These are phyloP conservation scores for Procambarus clarkii DNA, from an alignment of 1,140 invertebrate genomes.

Conservation along the genomic window DNA sequence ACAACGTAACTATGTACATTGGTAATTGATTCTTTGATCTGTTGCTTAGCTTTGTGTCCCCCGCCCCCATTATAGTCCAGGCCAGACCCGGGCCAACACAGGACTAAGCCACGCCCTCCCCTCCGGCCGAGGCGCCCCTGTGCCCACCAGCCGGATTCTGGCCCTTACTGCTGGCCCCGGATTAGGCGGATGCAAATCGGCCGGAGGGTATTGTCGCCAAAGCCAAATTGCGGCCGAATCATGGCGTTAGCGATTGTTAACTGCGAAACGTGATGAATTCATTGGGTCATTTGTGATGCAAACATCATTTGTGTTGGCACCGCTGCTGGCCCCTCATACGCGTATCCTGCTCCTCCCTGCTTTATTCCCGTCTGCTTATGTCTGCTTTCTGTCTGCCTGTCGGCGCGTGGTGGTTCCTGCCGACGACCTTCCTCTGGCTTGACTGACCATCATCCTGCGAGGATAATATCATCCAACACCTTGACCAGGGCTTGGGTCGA, in stretches of 20 bases:
- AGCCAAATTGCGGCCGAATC: slow-evolving; percentile 40
- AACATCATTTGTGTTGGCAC: background rate
- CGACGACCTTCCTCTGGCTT: too few species aligned
- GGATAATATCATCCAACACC: too few species aligned
- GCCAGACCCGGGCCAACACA: background rate
- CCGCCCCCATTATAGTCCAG: slow-evolving; percentile 5
- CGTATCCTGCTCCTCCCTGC: too few species aligned
- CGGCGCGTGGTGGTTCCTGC: too few species aligned
- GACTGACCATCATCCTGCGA: too few species aligned
- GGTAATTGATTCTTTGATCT: slow-evolving; percentile 57
- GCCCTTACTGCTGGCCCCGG: background rate
- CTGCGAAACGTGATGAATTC: slow-evolving; percentile 36
- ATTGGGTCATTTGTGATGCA: slow-evolving; percentile 50
- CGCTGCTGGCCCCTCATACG: background rate
- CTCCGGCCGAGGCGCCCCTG: background rate
- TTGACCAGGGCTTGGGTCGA: too few species aligned
- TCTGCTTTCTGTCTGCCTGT: too few species aligned
- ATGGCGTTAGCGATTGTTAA: slow-evolving; percentile 36
- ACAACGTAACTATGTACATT: slow-evolving; percentile 29
- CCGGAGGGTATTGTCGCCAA: background rate
- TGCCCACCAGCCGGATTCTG: background rate
- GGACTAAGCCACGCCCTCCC: background rate
- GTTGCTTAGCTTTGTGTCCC: background rate
- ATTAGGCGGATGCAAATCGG: background rate
- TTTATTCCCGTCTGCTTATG: too few species aligned